Evolutionary conservation across 2,113 vertebrate species (phyloP).

Genomic region (Entelurus aequoreus): DNA sequence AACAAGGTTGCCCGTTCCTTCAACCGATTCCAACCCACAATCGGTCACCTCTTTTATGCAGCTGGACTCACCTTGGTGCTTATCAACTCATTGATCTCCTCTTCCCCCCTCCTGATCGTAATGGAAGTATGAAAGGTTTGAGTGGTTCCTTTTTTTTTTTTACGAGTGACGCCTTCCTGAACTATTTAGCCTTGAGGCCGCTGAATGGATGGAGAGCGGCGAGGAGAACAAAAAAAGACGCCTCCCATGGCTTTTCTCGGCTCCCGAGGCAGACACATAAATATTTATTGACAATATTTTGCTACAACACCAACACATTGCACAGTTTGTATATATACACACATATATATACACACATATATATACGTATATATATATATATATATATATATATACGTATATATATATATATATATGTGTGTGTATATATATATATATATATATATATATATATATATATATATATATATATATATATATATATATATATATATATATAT

Average conservation of each 20-base stretch:
- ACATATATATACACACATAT: too few relatives aligned
- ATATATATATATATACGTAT: too few relatives aligned
- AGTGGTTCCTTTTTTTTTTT: conserved; percentile 41
- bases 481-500: too few relatives aligned
- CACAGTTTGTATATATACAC: too few relatives aligned
- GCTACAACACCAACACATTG: too few relatives aligned
- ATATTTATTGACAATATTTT: too few relatives aligned
- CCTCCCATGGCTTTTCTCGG: neutral
- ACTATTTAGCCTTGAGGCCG: conserved; percentile 49
- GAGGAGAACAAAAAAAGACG: conserved; percentile 22
- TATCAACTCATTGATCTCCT: conserved; percentile 57
- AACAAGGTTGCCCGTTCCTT: conserved; percentile 56
- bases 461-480: too few relatives aligned
- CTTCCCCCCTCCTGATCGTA: conserved; percentile 34
- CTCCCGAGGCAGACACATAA: neutral
- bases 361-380: too few relatives aligned
- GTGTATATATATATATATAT: too few relatives aligned
- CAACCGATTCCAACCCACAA: conserved; percentile 14
- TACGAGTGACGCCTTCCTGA: conserved; percentile 31
- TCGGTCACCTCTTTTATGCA: conserved; percentile 34
- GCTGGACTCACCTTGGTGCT: conserved; percentile 58
- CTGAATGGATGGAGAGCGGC: conserved; percentile 29
- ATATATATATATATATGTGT: too few relatives aligned
- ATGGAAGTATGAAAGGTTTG: conserved; percentile 36
- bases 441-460: too few relatives aligned